A percentile compares a stretch with the other conserved stretches of the same genome.
Evolutionary conservation across 2,888 invertebrate species (phyloP).

Genomic region (Graphium colonna): DNA sequence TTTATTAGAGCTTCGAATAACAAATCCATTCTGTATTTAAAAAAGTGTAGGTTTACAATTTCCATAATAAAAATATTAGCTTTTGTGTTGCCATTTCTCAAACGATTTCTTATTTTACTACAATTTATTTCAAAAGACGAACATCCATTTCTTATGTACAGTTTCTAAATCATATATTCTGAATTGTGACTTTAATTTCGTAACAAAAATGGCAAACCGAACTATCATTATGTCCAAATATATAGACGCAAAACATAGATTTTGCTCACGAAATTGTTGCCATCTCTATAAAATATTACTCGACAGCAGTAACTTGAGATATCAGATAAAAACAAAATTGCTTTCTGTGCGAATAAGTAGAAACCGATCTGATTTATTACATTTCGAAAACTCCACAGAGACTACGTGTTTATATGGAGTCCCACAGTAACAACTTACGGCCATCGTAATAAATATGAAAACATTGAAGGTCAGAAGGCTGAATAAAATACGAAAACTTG

Average conservation of each 20-base stretch:
- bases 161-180: not conserved
- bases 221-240: slow-evolving; percentile 42
- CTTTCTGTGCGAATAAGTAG: slow-evolving; percentile 28
- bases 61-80: too few species aligned
- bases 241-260: slow-evolving; percentile 30
- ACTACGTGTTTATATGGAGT: slow-evolving; percentile 31
- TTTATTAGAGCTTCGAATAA: too few species aligned
- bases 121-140: slow-evolving; percentile 1
- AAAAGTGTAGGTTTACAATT: too few species aligned
- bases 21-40: too few species aligned
- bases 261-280: slow-evolving; percentile 18
- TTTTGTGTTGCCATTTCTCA: too few species aligned
- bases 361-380: slow-evolving; percentile 42
- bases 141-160: not conserved
- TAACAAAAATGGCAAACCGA: slow-evolving; percentile 44
- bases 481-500: not conserved
- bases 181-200: slow-evolving; percentile 27
- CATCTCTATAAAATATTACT: slow-evolving; percentile 24
- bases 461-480: not conserved
- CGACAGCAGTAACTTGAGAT: slow-evolving; percentile 21
- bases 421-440: slow-evolving; percentile 24
- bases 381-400: slow-evolving; percentile 36
- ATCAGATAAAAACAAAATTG: slow-evolving; percentile 25
- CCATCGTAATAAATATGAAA: slow-evolving; percentile 1
- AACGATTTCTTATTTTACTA: not conserved